A percentile compares a stretch with the other conserved stretches of the same genome.
Evolutionary conservation across 2,113 vertebrate species (phyloP).

Genomic region (Trematocara stigmaticum): DNA sequence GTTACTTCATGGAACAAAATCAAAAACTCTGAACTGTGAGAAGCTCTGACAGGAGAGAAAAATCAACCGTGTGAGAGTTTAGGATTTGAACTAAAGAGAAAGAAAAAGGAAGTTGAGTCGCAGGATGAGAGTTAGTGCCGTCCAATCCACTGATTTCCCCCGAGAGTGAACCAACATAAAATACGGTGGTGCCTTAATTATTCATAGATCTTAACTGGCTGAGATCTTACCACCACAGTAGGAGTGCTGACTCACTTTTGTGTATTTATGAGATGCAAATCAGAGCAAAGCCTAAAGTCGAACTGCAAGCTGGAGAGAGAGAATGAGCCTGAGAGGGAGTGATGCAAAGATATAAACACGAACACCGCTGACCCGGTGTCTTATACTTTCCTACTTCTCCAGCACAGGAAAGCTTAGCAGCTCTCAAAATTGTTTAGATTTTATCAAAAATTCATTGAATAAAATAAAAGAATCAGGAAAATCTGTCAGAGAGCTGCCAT

Average conservation of each 20-base stretch:
- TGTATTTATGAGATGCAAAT: constrained; percentile 16
- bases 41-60: background rate
- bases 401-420: background rate
- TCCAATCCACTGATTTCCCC: constrained; percentile 24
- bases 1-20: background rate
- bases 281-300: background rate
- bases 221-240: background rate
- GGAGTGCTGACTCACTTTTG: constrained; percentile 15
- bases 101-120: background rate
- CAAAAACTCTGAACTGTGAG: background rate
- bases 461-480: background rate
- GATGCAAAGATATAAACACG: background rate
- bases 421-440: background rate
- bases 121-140: background rate
- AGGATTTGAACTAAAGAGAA: background rate
- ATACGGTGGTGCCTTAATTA: constrained; percentile 10
- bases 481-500: background rate
- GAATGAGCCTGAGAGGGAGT: background rate
- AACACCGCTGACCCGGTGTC: background rate
- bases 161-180: constrained; percentile 3
- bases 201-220: constrained; percentile 5
- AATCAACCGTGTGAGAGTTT: background rate
- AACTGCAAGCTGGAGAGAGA: background rate
- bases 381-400: background rate
- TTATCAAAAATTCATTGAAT: background rate